Base-by-base conservation (phyloP, 1,140 invertebrate species). In the Microvelia longipes region DNA sequence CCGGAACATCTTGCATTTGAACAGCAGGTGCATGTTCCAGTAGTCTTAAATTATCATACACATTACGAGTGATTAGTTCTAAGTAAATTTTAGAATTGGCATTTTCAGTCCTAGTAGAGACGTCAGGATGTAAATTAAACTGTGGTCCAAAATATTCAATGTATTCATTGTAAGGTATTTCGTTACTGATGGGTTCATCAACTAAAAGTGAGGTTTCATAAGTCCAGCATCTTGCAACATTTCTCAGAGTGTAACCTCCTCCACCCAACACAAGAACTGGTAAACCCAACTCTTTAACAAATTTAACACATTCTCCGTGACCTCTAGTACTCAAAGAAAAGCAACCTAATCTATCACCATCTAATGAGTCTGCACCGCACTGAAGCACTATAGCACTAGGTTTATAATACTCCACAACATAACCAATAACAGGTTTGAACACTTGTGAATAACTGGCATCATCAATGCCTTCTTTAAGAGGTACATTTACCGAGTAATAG, bases 151-250 rank as follows among this genome's bases (percentile, higher is more conserved):
- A 98, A 77, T 94, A 97, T 76, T 97, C 94, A 35, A 95, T 84
- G 77, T 98, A 98, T 78, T 97, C 94, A 11, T 89, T 94, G 75
- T 94, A 93, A 0, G 94, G 94, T 29, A 98, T 80, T 77, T 97
- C 93, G 77, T 95, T 94, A 50, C 88, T 90, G 29, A 98, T 95
- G 63, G 88, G 86, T 76, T 96, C 90, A 76, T 96, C 93, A 0
- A 96, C 85, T 0, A 98, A 81, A 1, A 99, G 81, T 0, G 95
- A 96, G 0, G 98, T 99, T 81, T 99, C 98, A 75, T 98, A 97
- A 0, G 97, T 97, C 98, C 98, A 99, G 79, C 96, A 98, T 63
- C 98, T 83, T 0, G 97, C 96, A 0, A 99, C 98, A 79, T 99
- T 99, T 68, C 95, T 83, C 2, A 99, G 82, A 0, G 96, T 99